Base-by-base conservation (phyloP, 92 coral and sea anemone genomes). In the Zoanthus solanderi region DNA sequence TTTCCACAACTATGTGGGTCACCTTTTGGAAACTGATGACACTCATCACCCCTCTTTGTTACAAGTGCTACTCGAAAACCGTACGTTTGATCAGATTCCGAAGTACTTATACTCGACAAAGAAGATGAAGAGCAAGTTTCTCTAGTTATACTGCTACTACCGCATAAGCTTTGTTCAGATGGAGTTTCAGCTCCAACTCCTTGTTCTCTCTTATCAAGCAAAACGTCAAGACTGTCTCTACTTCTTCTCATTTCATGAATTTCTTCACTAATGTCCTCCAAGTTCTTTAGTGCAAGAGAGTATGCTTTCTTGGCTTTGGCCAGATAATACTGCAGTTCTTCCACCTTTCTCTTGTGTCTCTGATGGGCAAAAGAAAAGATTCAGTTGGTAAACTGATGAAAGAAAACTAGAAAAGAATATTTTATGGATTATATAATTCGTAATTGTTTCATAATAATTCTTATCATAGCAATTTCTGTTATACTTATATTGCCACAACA, bases 181-280 rank as follows among this genome's bases (percentile, higher is more conserved):
- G 98, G 95, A 71, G 89, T 78, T 79, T 97, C 99, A 7, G 98
- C 97, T 31, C 99, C 99, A 88, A 97, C 99, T 68, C 99, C 99
- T 71, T 93, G 92, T 58, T 96, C 96, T 52, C 99, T 94, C 72
- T 92, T 92, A 14, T 78, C 83, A 29, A 95, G 90, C 32, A 87
- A 78, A 0, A 78, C 67, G 90, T 92, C 90, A 76, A 96, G 90
- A 81, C 89, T 91, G 31, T 90, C 89, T 48, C 90, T 90, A 88
- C 96, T 95, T 83, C 92, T 89, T 13, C 99, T 91, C 92, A 94
- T 71, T 83, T 97, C 98, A 75, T 97, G 99, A 48, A 97, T 97
- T 83, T 96, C 96, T 78, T 97, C 99, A 56, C 99, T 97, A 29
- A 97, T 97, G 42, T 88, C 92, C 75, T 97, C 99, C 30, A 97